Evolutionary conservation across 1,140 invertebrate species (phyloP).

Genomic region (Triops longicaudatus): DNA sequence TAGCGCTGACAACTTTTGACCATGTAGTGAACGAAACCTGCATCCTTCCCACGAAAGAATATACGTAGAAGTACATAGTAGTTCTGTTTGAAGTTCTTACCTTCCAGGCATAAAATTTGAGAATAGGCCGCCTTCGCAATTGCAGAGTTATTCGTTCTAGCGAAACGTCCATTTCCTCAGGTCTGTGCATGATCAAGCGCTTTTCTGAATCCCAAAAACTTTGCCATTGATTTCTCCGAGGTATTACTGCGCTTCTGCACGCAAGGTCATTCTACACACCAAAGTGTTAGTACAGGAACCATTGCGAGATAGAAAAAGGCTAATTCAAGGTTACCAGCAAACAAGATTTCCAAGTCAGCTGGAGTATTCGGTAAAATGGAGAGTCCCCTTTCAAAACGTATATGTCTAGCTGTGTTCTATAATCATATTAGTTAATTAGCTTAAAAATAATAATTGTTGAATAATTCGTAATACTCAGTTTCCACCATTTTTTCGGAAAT

Average conservation of each 20-base stretch:
- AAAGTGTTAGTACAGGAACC: background rate
- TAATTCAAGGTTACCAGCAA: background rate
- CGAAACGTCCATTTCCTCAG: background rate
- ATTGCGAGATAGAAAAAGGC: background rate
- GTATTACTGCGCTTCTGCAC: background rate
- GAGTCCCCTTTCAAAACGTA: background rate
- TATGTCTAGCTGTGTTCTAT: background rate
- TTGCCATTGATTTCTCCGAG: background rate
- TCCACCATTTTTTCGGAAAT: background rate
- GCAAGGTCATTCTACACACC: background rate
- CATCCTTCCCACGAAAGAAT: background rate
- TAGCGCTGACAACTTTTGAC: background rate
- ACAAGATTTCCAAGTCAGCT: background rate
- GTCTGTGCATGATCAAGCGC: background rate
- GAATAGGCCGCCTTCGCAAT: background rate
- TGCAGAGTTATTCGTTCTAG: background rate
- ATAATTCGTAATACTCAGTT: no score
- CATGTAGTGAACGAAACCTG: background rate
- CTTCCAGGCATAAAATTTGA: background rate
- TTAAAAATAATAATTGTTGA: background rate
- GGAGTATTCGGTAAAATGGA: background rate
- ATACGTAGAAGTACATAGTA: no score
- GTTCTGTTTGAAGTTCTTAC: background rate
- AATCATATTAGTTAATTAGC: background rate
- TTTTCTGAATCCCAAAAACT: background rate